Evolutionary conservation across 2,888 invertebrate genomes (phyloP).

Genomic region (Sycophila texana): DNA sequence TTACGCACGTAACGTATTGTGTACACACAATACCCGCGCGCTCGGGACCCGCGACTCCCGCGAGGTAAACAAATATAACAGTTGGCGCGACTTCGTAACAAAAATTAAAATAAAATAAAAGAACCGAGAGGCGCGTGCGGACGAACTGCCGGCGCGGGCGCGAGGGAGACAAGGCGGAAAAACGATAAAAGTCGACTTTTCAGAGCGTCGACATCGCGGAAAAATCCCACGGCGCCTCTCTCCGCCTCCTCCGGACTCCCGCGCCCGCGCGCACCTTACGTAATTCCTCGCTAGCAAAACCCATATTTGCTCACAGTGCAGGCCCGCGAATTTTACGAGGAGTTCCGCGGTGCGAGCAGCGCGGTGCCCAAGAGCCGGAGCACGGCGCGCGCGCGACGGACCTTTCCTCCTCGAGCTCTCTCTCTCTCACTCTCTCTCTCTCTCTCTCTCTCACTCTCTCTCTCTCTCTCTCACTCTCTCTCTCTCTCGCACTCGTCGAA

Average conservation of each 20-base stretch:
- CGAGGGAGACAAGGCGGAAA: slow-evolving; percentile 12
- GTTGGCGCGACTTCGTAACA: neutral
- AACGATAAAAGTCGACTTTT: slow-evolving; percentile 44
- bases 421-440: neutral
- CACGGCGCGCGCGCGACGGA: neutral
- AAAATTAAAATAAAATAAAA: slow-evolving; percentile 37
- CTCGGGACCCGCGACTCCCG: neutral
- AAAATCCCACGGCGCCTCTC: slow-evolving; percentile 30
- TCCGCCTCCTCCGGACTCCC: neutral
- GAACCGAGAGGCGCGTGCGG: slow-evolving; percentile 13
- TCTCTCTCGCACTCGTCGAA: neutral
- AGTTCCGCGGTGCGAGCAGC: slow-evolving; percentile 14
- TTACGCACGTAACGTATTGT: no score
- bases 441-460: neutral
- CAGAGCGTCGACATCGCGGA: slow-evolving; percentile 42
- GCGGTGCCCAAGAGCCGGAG: neutral
- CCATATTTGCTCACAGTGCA: slow-evolving; percentile 53
- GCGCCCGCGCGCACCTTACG: slow-evolving; percentile 10
- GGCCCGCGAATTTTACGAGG: slow-evolving; percentile 16
- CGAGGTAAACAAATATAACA: slow-evolving; percentile 45
- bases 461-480: no score
- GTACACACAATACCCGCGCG: no score
- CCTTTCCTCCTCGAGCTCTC: neutral
- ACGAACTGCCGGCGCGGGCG: neutral
- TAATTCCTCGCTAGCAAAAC: slow-evolving; percentile 46